Conservation (phyloP, 92 coral and sea anemone genomes). For the Phenganax marumi region DNA sequence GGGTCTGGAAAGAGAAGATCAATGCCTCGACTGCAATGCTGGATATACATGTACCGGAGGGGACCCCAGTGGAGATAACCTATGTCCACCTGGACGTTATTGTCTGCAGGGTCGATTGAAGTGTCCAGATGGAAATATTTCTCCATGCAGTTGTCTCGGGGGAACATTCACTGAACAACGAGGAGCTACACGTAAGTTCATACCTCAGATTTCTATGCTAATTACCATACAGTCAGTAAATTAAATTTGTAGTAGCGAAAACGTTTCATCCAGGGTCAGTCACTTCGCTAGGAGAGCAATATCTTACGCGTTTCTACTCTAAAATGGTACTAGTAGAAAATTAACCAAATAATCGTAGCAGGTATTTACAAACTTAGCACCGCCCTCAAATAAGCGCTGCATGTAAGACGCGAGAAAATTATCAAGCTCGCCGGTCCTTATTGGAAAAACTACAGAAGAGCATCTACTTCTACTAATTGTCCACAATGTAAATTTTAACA, state of each 20-base stretch:
- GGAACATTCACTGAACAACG: constrained; percentile 91
- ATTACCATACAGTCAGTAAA: background rate
- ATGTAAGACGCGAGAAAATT: too few relatives aligned
- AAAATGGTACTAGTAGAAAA: too few relatives aligned
- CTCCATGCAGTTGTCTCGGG: constrained; percentile 62
- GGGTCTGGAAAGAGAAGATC: constrained; percentile 79
- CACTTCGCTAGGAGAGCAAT: too few relatives aligned
- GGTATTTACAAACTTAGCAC: too few relatives aligned
- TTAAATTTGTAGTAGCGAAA: background rate
- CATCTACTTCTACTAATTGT: too few relatives aligned
- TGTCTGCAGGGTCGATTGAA: constrained; percentile 45
- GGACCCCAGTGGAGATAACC: constrained; percentile 73
- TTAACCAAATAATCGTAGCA: too few relatives aligned
- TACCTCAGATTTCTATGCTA: background rate
- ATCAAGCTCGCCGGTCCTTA: too few relatives aligned
- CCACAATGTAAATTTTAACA: too few relatives aligned
- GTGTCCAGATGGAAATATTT: constrained; percentile 11
- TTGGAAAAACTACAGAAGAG: too few relatives aligned
- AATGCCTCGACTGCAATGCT: constrained; percentile 66
- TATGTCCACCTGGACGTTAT: constrained; percentile 82
- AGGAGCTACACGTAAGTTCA: constrained; percentile 82
- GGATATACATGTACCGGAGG: constrained; percentile 87
- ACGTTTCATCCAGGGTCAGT: too few relatives aligned
- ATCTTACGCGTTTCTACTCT: too few relatives aligned
- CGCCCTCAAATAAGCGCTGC: too few relatives aligned